Base-by-base conservation (phyloP, 2,888 invertebrate genomes). In the Drosophila affinis region DNA sequence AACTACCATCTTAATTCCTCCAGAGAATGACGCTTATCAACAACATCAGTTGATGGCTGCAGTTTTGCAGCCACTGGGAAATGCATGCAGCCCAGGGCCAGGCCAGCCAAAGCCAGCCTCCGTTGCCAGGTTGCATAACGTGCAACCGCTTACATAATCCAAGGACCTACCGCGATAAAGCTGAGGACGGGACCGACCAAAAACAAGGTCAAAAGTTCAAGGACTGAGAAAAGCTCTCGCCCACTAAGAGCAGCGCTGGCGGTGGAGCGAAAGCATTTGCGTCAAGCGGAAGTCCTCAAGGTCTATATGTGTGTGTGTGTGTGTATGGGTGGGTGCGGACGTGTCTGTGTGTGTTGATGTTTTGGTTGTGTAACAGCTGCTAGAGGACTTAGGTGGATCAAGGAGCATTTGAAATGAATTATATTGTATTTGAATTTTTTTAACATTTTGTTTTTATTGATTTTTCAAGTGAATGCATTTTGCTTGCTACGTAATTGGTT, bases 181-280 rank as follows among this genome's bases (percentile, higher is more conserved):
- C 39, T 39, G 14, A n/a, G 14, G n/a, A n/a, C 14, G 24, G 60
- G 34, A 21, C 21, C 51, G 34, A 21, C 21, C 54, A 51, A 65
- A 87, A 86, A 89, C 88, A 89, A 89, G 88, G 88, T 86, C 88
- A 89, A 67, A 77, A 74, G 89, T 88, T 88, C 88, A 89, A 89
- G 88, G 89, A 84, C 88, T 83, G 62, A 45, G 56, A 24, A 65
- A 72, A 73, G 73, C 72, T 83, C 64, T 21, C 24, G 7, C 45
- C 55, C 44, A 59, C 62, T 47, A 53, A 57, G 54, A 61, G 69
- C 29, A 9, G 1, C 7, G 9, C 29, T 73, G 62, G 17, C 24
- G 9, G 29, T 3, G 29, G 29, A 29, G 29, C 29, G 29, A 29
- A 68, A 78, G 86, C 69, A 55, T 62, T 58, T 62, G 56, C 69